A percentile compares a stretch with the other conserved stretches of the same genome.
phyloP scores from a whole-genome alignment of 1,140 invertebrate species.

The Drosophila elegans region DNA sequence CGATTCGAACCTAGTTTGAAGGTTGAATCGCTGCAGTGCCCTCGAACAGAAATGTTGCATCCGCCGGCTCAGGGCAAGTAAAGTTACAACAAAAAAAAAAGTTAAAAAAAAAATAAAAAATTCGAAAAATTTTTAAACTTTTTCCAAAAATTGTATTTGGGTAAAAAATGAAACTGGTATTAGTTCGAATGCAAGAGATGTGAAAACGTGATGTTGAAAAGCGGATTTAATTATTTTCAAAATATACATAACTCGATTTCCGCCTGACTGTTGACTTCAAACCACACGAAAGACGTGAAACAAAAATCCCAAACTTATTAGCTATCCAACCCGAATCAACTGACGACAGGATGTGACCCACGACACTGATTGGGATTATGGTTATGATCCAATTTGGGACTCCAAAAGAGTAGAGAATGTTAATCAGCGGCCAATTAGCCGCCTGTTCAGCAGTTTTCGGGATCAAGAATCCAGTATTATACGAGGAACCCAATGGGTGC shows the following conservation, averaged over 20 bases:
- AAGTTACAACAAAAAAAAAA: not conserved
- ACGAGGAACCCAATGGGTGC: constrained; percentile 13
- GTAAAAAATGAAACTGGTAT: not conserved
- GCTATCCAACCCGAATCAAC: constrained; percentile 24
- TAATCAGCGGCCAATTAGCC: constrained; percentile 50
- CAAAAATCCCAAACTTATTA: constrained; percentile 30
- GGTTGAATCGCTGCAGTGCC: not conserved
- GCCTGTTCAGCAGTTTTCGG: constrained; percentile 4
- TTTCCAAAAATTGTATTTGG: too few relatives aligned
- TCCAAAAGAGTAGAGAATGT: constrained; percentile 19
- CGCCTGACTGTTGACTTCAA: constrained; percentile 1
- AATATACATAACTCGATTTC: constrained; percentile 20
- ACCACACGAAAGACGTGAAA: not conserved
- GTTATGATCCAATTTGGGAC: constrained; percentile 44
- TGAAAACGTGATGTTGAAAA: not conserved
- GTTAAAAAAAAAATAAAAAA: not conserved
- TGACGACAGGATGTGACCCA: constrained; percentile 25
- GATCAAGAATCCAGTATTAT: constrained; percentile 8
- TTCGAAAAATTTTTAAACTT: not conserved
- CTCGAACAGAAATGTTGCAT: constrained; percentile 2
- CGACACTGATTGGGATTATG: constrained; percentile 53
- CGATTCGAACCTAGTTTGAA: not conserved
- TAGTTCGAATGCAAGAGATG: not conserved
- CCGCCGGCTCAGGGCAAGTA: not conserved
- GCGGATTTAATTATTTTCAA: constrained; percentile 24